Conservation (phyloP, 2,113 vertebrate species). For the Herpetotheres cachinnans region DNA sequence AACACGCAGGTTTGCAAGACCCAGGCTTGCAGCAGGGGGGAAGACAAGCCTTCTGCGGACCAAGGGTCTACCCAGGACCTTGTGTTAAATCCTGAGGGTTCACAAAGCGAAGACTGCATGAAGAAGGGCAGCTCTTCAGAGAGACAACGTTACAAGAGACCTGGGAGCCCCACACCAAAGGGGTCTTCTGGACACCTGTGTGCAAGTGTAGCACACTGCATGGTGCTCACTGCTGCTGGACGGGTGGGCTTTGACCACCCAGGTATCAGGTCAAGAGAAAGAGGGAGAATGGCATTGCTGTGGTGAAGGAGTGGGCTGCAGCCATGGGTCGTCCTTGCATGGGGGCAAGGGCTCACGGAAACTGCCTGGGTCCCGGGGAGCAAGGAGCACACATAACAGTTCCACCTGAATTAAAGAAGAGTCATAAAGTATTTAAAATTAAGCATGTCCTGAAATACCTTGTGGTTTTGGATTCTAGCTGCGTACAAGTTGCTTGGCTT, state of each 20-base stretch:
- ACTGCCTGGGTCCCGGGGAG: not conserved
- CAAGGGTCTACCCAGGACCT: not conserved
- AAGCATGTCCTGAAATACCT: not conserved
- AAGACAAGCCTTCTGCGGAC: not conserved
- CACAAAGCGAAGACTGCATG: fast-evolving
- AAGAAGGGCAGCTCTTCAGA: not conserved
- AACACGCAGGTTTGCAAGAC: not conserved
- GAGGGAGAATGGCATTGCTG: not conserved
- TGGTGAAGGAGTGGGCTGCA: not conserved
- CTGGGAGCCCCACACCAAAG: not conserved
- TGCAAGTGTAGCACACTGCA: not conserved
- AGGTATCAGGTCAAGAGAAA: not conserved
- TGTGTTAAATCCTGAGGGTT: not conserved
- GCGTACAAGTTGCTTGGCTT: not conserved
- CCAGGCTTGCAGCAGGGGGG: not conserved
- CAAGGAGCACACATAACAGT: not conserved
- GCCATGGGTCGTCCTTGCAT: not conserved
- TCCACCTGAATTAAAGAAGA: not conserved
- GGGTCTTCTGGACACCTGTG: not conserved
- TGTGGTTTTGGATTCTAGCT: not conserved
- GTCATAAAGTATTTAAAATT: not conserved
- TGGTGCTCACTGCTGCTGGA: not conserved
- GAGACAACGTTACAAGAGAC: not conserved
- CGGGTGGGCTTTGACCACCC: not conserved
- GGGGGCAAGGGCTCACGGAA: not conserved